These are phyloP conservation scores for Thymallus thymallus DNA, from an alignment of 2,113 vertebrate species.

Conservation along the genomic window DNA sequence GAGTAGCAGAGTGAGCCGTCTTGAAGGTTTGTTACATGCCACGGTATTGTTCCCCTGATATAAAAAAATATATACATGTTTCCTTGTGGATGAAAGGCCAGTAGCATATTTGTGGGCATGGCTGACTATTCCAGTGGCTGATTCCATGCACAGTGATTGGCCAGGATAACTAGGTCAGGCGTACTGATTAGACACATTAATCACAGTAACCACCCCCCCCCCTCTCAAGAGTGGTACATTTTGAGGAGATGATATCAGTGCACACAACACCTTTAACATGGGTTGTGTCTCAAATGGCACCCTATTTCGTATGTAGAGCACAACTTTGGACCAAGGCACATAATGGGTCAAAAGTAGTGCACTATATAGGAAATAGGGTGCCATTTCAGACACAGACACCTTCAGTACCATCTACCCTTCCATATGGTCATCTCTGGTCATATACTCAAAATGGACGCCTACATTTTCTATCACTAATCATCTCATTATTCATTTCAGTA, in stretches of 20 bases:
- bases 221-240: not conserved
- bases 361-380: too few relatives aligned
- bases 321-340: too few relatives aligned
- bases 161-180: not conserved
- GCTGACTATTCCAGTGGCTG: not conserved
- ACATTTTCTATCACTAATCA: not conserved
- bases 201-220: not conserved
- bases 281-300: too few relatives aligned
- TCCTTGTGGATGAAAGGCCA: not conserved
- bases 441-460: too few relatives aligned
- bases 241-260: not conserved
- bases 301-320: too few relatives aligned
- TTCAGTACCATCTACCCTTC: too few relatives aligned
- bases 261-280: too few relatives aligned
- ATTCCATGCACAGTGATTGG: conserved; percentile 4
- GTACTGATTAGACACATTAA: not conserved
- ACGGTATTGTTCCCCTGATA: not conserved
- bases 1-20: not conserved
- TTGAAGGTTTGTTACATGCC: not conserved
- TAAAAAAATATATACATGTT: too few relatives aligned
- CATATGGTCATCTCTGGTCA: too few relatives aligned
- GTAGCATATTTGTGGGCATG: not conserved
- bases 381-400: too few relatives aligned
- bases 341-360: too few relatives aligned
- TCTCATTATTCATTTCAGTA: not conserved